Conservation (phyloP, 2,888 invertebrate genomes). For the Campaea margaritaria region DNA sequence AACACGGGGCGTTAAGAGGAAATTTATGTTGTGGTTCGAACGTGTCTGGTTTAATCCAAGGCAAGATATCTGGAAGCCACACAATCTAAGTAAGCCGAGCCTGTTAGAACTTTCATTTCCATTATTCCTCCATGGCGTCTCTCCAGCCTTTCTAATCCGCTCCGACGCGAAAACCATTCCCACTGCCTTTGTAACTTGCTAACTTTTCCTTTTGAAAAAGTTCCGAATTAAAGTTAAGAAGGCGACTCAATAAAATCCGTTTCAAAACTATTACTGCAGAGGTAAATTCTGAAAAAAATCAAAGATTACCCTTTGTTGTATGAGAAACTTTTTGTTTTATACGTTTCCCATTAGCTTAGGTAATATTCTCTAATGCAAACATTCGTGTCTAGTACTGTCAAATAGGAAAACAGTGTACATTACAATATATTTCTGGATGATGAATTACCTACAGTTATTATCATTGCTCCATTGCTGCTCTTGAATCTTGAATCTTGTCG, state of each 20-base stretch:
- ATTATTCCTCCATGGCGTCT: constrained; percentile 65
- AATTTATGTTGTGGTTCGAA: constrained; percentile 74
- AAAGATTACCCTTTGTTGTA: constrained; percentile 4
- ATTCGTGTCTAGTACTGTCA: not conserved
- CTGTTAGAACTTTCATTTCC: constrained; percentile 72
- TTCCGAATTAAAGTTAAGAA: constrained; percentile 58
- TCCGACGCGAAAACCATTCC: constrained; percentile 62
- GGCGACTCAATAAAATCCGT: constrained; percentile 53
- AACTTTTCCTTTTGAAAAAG: constrained; percentile 62
- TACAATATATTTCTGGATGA: constrained; percentile 9
- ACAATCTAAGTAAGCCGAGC: constrained; percentile 73
- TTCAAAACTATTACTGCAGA: constrained; percentile 40
- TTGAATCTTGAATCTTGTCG: too few relatives aligned
- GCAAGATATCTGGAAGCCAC: constrained; percentile 67
- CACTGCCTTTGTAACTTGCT: constrained; percentile 56
- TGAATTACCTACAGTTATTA: constrained; percentile 25
- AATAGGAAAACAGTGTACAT: not conserved
- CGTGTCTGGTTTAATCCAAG: constrained; percentile 74
- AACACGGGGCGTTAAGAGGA: constrained; percentile 61
- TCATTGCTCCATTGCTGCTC: constrained; percentile 15
- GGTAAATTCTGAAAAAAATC: constrained; percentile 16
- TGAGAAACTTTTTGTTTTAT: too few relatives aligned
- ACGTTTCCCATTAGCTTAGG: too few relatives aligned
- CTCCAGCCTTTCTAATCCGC: constrained; percentile 65
- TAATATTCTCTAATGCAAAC: too few relatives aligned